Base-by-base conservation (phyloP, 2,888 invertebrate genomes). In the Ceramica pisi region DNA sequence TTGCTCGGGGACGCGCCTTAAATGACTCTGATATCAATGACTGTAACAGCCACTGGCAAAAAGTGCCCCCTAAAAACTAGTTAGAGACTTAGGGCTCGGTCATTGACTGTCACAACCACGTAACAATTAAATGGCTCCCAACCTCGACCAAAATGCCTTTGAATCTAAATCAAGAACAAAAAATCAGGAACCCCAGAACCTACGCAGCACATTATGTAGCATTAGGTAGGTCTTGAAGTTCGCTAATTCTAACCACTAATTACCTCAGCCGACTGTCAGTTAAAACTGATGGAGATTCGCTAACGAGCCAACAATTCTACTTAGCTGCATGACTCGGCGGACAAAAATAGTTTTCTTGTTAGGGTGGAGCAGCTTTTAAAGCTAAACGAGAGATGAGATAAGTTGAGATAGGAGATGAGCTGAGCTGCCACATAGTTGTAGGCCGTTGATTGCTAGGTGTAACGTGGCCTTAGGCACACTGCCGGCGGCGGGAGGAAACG, bases 321-420 rank as follows among this genome's bases (percentile, higher is more conserved):
- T 87, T 87, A 86, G 73, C 73, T 79, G 77, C 80, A 87, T 87
- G 89, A 88, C 89, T 88, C 82, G 85, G 61, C 83, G 57, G 65
- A 75, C 80, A 81, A 86, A 86, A 86, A 84, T 85, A 80, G 75
- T 82, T 86, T 46, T 67, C 62, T 59, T 65, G 63, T 75, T 79
- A 57, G 62, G 75, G 76, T 64, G 55, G 59, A 61, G 75, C 65
- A 60, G 46, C 41, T 44, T 57, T 1, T 55, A 16, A 9, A 72
- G 70, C 56, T 74, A 31, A 67, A 38, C 53, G 46, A 62, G 60
- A 46, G 23, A 68, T 68, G 72, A 65, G 46, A 16, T 55, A 14
- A 53, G 48, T 14, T 55, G n/a, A 44, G 12, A 2, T 35, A 5
- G 26, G 21, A 51, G 41, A 44, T 48, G 55, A 66, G 46, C 31